phyloP scores from a whole-genome alignment of 2,113 vertebrate species.

The Apodemus speciosus region DNA sequence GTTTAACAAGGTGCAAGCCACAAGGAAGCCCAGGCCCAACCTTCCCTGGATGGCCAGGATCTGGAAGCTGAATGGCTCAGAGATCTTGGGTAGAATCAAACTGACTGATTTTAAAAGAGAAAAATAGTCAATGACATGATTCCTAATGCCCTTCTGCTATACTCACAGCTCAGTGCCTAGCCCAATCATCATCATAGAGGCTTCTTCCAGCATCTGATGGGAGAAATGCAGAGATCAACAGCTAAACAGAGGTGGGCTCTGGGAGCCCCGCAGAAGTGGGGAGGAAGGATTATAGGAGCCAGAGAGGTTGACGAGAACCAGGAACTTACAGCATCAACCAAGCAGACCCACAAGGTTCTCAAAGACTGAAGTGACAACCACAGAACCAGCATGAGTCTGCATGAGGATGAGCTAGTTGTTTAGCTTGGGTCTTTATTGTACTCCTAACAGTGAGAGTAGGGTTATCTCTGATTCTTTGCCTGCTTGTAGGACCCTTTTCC shows the following conservation, averaged over 20 bases:
- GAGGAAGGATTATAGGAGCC: background rate
- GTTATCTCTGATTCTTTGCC: background rate
- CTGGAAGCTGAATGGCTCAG: background rate
- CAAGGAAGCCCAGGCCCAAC: background rate
- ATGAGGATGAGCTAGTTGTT: background rate
- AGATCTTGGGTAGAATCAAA: background rate
- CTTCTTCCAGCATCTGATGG: background rate
- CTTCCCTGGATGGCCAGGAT: background rate
- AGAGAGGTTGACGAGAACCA: background rate
- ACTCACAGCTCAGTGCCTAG: background rate
- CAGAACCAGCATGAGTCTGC: background rate
- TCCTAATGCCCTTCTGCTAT: background rate
- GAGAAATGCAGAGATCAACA: background rate
- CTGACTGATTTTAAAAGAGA: too few relatives aligned
- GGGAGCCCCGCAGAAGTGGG: background rate
- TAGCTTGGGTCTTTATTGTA: background rate
- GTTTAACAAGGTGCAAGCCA: background rate
- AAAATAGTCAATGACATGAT: background rate
- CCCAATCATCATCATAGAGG: background rate
- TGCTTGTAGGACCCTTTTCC: background rate
- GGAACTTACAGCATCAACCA: background rate
- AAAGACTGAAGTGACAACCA: background rate
- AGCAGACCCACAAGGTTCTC: background rate
- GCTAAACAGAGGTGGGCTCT: background rate
- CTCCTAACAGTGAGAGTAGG: background rate